These are phyloP conservation scores for Muscicapa comitata DNA, from an alignment of 2,797 vertebrate genomes.

Conservation along the genomic window DNA sequence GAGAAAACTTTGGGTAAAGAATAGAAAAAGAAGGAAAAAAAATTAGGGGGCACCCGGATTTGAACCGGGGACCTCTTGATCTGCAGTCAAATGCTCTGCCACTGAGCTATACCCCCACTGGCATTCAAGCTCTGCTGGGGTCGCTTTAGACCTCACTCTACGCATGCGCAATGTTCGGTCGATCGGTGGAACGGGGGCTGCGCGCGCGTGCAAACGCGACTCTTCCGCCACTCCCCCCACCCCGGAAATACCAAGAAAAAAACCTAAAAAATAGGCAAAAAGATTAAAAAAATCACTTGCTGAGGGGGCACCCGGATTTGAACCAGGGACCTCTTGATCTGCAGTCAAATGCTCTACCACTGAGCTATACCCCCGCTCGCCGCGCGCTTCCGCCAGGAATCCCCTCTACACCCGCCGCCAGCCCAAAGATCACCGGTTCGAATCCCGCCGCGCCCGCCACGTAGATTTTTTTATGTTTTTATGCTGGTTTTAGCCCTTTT, in stretches of 20 bases:
- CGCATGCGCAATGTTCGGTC: rapidly evolving
- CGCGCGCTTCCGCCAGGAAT: rapidly evolving
- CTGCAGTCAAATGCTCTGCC: slow-evolving; percentile 8
- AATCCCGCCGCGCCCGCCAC: neutral
- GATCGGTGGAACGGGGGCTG: rapidly evolving
- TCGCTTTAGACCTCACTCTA: rapidly evolving
- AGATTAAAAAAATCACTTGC: too few species aligned
- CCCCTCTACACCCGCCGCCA: rapidly evolving
- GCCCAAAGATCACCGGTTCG: rapidly evolving
- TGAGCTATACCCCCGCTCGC: slow-evolving; percentile 58
- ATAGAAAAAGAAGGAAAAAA: too few species aligned
- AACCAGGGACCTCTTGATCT: slow-evolving; percentile 64
- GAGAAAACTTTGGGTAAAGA: too few species aligned
- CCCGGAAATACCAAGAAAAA: neutral
- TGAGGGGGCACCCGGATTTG: too few species aligned
- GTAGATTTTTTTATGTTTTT: neutral
- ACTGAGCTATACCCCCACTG: slow-evolving; percentile 25
- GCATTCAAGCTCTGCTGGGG: too few species aligned
- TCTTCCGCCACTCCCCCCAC: too few species aligned
- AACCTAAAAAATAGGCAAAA: rapidly evolving
- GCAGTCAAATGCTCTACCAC: slow-evolving; percentile 69
- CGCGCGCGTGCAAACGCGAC: rapidly evolving
- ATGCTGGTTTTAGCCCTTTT: rapidly evolving
- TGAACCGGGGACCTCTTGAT: slow-evolving; percentile 56
- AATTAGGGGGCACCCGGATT: slow-evolving; percentile 61